These are phyloP conservation scores for Crocallis elinguaria DNA, from an alignment of 2,888 invertebrate species.

Conservation along the genomic window DNA sequence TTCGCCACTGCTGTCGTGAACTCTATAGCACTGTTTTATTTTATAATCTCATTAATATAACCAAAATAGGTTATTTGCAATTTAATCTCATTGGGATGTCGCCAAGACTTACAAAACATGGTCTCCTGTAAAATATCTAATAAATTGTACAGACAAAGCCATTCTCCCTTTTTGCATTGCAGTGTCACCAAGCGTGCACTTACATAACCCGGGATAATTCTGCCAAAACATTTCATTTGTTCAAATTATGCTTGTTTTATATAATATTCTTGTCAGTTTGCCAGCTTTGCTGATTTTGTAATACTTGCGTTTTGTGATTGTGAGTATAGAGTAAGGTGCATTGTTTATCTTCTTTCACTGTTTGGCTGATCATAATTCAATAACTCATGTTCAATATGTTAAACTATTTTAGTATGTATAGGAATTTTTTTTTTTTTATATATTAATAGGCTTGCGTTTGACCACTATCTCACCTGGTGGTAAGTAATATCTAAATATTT, in stretches of 20 bases:
- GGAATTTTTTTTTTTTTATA: no score
- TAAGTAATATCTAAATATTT: no score
- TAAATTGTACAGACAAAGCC: neutral
- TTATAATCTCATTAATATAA: neutral
- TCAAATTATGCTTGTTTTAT: constrained; percentile 21
- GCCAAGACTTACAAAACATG: constrained; percentile 5
- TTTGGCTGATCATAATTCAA: no score
- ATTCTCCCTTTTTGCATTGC: constrained; percentile 10
- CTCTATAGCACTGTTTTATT: neutral
- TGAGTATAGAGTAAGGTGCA: neutral
- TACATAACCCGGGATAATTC: constrained; percentile 26
- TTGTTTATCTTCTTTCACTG: no score
- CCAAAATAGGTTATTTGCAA: neutral
- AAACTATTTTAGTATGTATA: no score
- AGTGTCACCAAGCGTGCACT: constrained; percentile 9
- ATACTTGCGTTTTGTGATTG: neutral
- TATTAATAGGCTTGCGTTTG: no score
- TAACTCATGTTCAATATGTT: no score
- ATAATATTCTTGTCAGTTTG: constrained; percentile 25
- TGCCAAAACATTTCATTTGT: constrained; percentile 33
- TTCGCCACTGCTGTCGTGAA: neutral
- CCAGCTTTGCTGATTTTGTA: constrained; percentile 19
- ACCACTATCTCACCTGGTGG: no score
- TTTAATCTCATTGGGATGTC: neutral
- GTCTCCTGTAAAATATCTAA: neutral